A percentile compares a stretch with the other conserved stretches of the same genome.
Conservation (phyloP, 2,888 invertebrate species). For the Hanleya hanleyi region DNA sequence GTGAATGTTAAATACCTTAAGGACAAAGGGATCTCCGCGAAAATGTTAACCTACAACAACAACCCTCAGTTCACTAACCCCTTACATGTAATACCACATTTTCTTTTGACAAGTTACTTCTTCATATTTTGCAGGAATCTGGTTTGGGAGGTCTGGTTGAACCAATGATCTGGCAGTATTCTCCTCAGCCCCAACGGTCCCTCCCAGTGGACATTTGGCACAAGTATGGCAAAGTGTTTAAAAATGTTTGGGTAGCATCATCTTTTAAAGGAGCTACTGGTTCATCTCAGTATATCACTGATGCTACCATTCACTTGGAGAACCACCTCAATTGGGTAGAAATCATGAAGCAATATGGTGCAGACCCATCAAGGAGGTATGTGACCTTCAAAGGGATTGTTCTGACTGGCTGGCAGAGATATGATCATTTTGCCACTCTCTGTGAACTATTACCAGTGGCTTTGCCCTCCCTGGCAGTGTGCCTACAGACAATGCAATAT, state of each 20-base stretch:
- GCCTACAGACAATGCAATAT: conserved; percentile 43
- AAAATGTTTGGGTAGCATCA: conserved; percentile 84
- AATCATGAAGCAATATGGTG: conserved; percentile 51
- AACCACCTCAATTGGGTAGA: conserved; percentile 83
- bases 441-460: conserved; percentile 74
- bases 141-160: conserved; percentile 81
- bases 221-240: conserved; percentile 79
- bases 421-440: conserved; percentile 72
- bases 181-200: conserved; percentile 27
- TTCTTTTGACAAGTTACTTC: too few species aligned
- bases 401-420: conserved; percentile 74
- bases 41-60: too few species aligned
- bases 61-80: too few species aligned
- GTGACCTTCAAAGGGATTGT: conserved; percentile 68
- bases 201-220: conserved; percentile 73
- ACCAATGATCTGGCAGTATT: conserved; percentile 86
- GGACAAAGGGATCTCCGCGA: too few species aligned
- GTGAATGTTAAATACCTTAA: too few species aligned
- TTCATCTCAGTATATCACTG: conserved; percentile 80
- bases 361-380: conserved; percentile 30
- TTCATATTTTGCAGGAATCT: conserved; percentile 66
- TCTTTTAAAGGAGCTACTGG: conserved; percentile 91
- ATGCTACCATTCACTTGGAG: conserved; percentile 79
- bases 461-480: conserved; percentile 70
- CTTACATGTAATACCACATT: too few species aligned